Evolutionary conservation across 2,797 vertebrate species (phyloP).

Genomic region (Myripristis murdjan): DNA sequence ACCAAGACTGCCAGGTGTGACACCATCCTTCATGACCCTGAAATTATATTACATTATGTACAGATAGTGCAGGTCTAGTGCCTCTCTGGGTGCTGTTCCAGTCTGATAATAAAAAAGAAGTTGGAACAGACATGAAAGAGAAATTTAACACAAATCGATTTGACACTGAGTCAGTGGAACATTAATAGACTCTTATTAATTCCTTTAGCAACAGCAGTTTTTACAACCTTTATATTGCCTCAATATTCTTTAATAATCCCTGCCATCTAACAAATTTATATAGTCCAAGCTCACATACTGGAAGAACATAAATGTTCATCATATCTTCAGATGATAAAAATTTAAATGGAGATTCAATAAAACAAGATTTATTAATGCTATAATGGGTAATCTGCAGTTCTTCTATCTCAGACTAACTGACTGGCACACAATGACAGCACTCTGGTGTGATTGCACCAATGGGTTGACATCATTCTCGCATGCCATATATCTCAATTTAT

Average conservation of each 20-base stretch:
- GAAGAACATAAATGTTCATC: background rate
- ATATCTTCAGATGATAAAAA: background rate
- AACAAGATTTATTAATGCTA: background rate
- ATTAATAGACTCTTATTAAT: background rate
- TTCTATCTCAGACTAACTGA: background rate
- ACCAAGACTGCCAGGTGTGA: too few species aligned
- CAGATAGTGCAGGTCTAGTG: too few species aligned
- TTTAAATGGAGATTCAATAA: background rate
- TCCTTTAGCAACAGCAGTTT: background rate
- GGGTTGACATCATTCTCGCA: too few species aligned
- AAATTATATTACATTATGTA: too few species aligned
- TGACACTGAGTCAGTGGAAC: background rate
- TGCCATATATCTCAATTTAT: too few species aligned
- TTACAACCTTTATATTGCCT: constrained; percentile 4
- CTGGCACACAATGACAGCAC: too few species aligned
- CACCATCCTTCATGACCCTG: too few species aligned
- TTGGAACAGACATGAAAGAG: background rate
- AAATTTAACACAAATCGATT: background rate
- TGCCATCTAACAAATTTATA: background rate
- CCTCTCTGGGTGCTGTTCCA: too few species aligned
- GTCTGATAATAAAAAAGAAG: too few species aligned
- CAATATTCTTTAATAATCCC: background rate
- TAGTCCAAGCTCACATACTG: background rate
- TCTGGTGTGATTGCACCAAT: too few species aligned
- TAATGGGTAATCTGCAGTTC: background rate